Evolutionary conservation across 2,113 vertebrate species (phyloP).

Genomic region (Mobula hypostoma): DNA sequence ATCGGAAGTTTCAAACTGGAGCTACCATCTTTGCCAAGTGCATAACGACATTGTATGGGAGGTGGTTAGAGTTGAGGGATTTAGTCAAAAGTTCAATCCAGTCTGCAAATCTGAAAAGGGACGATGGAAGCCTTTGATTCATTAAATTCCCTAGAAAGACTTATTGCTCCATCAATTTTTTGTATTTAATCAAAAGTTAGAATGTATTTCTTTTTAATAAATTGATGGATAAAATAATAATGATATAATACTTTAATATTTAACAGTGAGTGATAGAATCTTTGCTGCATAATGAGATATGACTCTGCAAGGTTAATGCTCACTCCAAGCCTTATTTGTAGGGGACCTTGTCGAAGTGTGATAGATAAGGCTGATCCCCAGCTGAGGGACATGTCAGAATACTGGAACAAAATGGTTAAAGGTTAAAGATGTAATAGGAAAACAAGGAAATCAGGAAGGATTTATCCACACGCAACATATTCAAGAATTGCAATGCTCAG

Average conservation of each 20-base stretch:
- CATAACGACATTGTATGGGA: background rate
- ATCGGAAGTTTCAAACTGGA: background rate
- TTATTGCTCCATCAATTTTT: background rate
- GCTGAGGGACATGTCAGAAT: background rate
- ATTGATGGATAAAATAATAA: background rate
- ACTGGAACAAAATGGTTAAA: background rate
- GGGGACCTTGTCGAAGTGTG: background rate
- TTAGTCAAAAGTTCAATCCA: background rate
- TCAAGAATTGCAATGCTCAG: background rate
- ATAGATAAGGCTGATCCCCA: background rate
- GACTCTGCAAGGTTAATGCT: background rate
- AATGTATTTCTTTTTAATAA: background rate
- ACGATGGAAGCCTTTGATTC: background rate
- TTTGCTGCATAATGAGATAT: background rate
- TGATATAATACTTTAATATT: background rate
- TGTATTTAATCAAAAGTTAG: background rate
- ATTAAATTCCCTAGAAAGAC: background rate
- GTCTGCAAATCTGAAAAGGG: background rate
- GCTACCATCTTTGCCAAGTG: background rate
- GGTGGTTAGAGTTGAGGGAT: background rate
- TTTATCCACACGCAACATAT: background rate
- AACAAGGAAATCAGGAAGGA: background rate
- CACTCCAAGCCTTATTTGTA: background rate
- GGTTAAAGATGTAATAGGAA: background rate
- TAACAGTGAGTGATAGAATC: background rate